Base-by-base conservation (phyloP, 2,113 vertebrate species). In the Poeciliopsis turrubarensis region DNA sequence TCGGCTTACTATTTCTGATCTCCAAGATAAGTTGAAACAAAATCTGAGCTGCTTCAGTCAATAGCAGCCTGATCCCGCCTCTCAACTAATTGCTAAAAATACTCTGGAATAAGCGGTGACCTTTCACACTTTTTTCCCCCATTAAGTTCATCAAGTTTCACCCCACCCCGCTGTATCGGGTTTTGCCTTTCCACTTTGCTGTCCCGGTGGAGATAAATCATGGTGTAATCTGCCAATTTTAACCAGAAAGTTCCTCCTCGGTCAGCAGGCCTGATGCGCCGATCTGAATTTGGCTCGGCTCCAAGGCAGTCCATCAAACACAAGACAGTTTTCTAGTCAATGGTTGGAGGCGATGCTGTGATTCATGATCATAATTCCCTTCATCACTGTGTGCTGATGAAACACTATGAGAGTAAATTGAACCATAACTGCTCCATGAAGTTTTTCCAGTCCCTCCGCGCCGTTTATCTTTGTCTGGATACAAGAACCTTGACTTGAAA, bases 21-120 rank as follows among this genome's bases (percentile, higher is more conserved):
- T 22, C 5, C 1, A 1, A 76, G 32, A 47, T 30, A 15, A 70
- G 44, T 5, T 41, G 17, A 83, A 70, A 80, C 1, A 10, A 68
- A 72, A 65, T 81, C 65, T 73, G 26, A 60, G 30, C 54, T 63
- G 62, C 69, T 70, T 83, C 68, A 78, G 41, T 65, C 47, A 65
- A 51, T 60, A 72, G 47, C 73, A 68, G 70, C 60, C 70, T 62
- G 72, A 74, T 68, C 47, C 63, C 3, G 10, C 61, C 81, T 5
- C 72, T 70, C 65, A 57, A 62, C 67, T 27, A 76, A 57, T 27
- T 41, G 80, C 87, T 87, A 89, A 86, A 92, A 90, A 90, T 93
- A 93, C 73, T 60, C 75, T 5, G 3, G 31, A 78, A 29, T 86
- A 84, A 84, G 78, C 79, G 75, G 61, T 88, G 87, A 89, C 86